Conservation (phyloP, 1,140 invertebrate species). For the Aphaenogaster floridana region DNA sequence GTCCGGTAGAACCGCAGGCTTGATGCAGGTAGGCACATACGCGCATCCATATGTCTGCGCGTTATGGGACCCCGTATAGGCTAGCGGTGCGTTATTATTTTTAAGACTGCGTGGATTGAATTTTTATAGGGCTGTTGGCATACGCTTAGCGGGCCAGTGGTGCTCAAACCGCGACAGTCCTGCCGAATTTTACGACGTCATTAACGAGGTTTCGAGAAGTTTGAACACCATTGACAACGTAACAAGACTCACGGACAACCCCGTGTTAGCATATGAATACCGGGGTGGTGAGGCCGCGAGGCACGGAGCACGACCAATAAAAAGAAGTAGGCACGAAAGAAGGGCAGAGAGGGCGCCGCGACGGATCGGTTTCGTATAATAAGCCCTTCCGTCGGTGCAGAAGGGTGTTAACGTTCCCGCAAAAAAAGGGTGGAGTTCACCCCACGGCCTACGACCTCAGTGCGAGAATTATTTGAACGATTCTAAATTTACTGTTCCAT, state of each 20-base stretch:
- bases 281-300: constrained; percentile 67
- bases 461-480: constrained; percentile 60
- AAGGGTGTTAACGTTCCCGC: constrained; percentile 75
- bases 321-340: constrained; percentile 73
- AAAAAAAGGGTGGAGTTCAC: constrained; percentile 74
- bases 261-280: constrained; percentile 81
- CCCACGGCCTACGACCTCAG: constrained; percentile 51
- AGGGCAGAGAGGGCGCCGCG: constrained; percentile 66
- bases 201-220: constrained; percentile 67
- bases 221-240: constrained; percentile 69
- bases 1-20: constrained; percentile 54
- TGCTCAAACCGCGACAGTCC: constrained; percentile 65
- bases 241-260: constrained; percentile 74
- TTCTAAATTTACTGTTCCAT: constrained; percentile 57
- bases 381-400: constrained; percentile 61
- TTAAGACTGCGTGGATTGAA: constrained; percentile 78
- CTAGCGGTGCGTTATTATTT: constrained; percentile 79
- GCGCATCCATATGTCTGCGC: constrained; percentile 63
- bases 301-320: constrained; percentile 77
- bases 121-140: constrained; percentile 79
- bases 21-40: constrained; percentile 49
- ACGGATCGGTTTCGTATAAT: constrained; percentile 79
- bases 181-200: constrained; percentile 70
- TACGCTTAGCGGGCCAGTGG: constrained; percentile 73
- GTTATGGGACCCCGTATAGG: constrained; percentile 72